Evolutionary conservation across 2,888 invertebrate genomes (phyloP).

Genomic region (Acleris laterana): DNA sequence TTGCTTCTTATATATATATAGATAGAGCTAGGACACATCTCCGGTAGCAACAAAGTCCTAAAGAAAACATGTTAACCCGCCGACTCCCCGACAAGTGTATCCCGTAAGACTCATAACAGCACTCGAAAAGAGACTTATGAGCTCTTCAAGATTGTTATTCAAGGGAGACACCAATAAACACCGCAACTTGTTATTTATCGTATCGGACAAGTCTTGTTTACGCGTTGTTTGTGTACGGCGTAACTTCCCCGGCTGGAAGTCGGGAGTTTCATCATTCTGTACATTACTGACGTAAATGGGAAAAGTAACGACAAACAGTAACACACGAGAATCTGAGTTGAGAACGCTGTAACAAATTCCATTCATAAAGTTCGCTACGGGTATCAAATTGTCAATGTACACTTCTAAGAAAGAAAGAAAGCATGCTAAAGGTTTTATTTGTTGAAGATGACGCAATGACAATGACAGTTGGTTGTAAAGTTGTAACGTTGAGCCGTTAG

Average conservation of each 20-base stretch:
- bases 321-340: background rate
- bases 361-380: background rate
- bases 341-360: background rate
- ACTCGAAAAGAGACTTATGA: constrained; percentile 19
- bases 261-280: constrained; percentile 23
- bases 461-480: too few species aligned
- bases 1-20: too few species aligned
- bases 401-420: too few species aligned
- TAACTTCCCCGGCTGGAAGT: constrained; percentile 43
- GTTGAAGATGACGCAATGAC: too few species aligned
- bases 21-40: constrained; percentile 5
- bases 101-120: constrained; percentile 26
- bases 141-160: constrained; percentile 36
- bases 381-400: too few species aligned
- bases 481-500: background rate
- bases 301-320: constrained; percentile 5
- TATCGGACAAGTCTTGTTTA: constrained; percentile 49
- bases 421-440: too few species aligned
- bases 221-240: constrained; percentile 48
- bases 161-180: constrained; percentile 43
- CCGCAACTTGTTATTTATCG: constrained; percentile 47
- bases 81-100: constrained; percentile 8
- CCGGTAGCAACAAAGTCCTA: constrained; percentile 13
- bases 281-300: constrained; percentile 18
- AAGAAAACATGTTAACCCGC: constrained; percentile 21